Percentiles rank a stretch among this genome's conserved stretches.
Conservation (phyloP, 2,888 invertebrate genomes). For the Tholera decimalis region DNA sequence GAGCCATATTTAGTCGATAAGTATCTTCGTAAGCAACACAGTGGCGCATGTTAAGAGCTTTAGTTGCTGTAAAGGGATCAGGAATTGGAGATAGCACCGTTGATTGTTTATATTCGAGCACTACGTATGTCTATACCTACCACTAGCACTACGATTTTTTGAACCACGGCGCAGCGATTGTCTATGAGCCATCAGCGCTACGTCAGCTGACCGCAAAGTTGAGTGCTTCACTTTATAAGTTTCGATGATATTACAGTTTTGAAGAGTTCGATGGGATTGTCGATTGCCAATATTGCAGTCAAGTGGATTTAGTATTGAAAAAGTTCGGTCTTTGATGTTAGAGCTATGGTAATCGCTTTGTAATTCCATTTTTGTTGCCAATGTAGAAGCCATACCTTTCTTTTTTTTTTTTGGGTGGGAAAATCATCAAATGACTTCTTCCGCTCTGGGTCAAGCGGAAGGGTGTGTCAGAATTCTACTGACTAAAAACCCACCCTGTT, state of each 20-base stretch:
- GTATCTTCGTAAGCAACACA: slow-evolving; percentile 1
- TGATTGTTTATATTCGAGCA: slow-evolving; percentile 36
- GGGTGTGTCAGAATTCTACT: too few species aligned
- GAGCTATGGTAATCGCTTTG: slow-evolving; percentile 6
- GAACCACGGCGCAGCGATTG: slow-evolving; percentile 31
- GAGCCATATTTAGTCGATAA: slow-evolving; percentile 31
- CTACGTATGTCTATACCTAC: slow-evolving; percentile 28
- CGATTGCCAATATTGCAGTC: slow-evolving; percentile 25
- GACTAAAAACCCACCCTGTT: too few species aligned
- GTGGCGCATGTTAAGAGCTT: slow-evolving; percentile 21
- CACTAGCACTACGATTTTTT: slow-evolving; percentile 20
- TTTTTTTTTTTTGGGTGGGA: too few species aligned
- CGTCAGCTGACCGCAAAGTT: slow-evolving; percentile 54
- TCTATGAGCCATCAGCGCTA: slow-evolving; percentile 53
- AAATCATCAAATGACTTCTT: too few species aligned
- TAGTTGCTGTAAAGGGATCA: slow-evolving; percentile 25
- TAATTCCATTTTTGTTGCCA: too few species aligned
- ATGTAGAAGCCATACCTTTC: background rate
- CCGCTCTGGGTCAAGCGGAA: too few species aligned
- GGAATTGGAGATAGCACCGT: slow-evolving; percentile 35
- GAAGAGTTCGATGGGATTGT: slow-evolving; percentile 34
- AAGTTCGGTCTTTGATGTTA: slow-evolving; percentile 33
- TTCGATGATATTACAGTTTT: slow-evolving; percentile 54
- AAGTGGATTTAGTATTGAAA: slow-evolving; percentile 35
- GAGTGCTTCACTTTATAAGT: slow-evolving; percentile 39